These are phyloP conservation scores for Pseudobourletiella spinata DNA, from an alignment of 1,140 invertebrate genomes.

Conservation along the genomic window DNA sequence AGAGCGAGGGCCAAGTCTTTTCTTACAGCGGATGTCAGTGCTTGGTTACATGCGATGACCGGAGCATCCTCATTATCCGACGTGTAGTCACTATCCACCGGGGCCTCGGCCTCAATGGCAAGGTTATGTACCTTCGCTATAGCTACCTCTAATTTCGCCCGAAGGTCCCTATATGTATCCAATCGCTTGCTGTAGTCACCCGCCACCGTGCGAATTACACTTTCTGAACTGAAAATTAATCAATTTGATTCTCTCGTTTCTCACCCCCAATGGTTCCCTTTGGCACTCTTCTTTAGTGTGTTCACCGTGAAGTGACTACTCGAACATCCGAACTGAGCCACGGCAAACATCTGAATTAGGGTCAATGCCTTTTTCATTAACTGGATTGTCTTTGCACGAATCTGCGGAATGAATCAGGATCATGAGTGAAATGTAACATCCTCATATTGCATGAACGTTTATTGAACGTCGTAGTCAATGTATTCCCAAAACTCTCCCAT, in stretches of 20 bases:
- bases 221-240: too few species aligned
- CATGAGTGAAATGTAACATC: too few species aligned
- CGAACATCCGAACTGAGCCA: slow-evolving; percentile 83
- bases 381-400: slow-evolving; percentile 50
- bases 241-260: too few species aligned
- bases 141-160: slow-evolving; percentile 85
- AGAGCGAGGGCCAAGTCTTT: slow-evolving; percentile 83
- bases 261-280: slow-evolving; percentile 83
- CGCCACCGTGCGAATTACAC: too few species aligned
- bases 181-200: too few species aligned
- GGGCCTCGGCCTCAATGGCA: slow-evolving; percentile 44
- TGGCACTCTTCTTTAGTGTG: slow-evolving; percentile 70
- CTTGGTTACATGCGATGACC: slow-evolving; percentile 50
- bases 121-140: slow-evolving; percentile 67
- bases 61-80: slow-evolving; percentile 54
- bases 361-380: slow-evolving; percentile 75
- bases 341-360: slow-evolving; percentile 82
- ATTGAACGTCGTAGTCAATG: too few species aligned
- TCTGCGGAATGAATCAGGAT: too few species aligned
- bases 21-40: slow-evolving; percentile 75
- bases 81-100: slow-evolving; percentile 50
- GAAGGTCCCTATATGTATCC: slow-evolving; percentile 63
- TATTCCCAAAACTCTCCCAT: neutral
- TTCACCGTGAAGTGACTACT: slow-evolving; percentile 62
- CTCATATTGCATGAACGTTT: too few species aligned